These are phyloP conservation scores for Agrochola litura DNA, from an alignment of 2,888 invertebrate genomes.

Conservation along the genomic window DNA sequence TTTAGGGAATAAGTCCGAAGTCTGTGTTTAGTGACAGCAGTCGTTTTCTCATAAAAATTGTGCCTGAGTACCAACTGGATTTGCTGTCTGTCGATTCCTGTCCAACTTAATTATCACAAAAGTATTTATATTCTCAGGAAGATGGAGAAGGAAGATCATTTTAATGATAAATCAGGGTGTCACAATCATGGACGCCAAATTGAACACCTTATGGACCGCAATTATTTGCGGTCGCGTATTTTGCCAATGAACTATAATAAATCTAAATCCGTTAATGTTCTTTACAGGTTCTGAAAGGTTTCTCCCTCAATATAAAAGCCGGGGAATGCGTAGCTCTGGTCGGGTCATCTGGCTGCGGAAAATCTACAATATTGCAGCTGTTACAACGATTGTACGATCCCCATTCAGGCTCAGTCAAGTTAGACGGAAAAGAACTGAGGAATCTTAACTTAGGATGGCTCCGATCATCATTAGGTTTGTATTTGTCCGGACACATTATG, in stretches of 20 bases:
- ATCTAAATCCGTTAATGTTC: not conserved
- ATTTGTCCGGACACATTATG: not conserved
- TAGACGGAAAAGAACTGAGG: constrained; percentile 92
- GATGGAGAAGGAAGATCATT: too few species aligned
- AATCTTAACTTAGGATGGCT: constrained; percentile 94
- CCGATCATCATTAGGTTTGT: constrained; percentile 93
- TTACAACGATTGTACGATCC: constrained; percentile 94
- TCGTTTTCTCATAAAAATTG: not conserved
- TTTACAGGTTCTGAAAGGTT: constrained; percentile 92
- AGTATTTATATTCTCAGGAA: not conserved
- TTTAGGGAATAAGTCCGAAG: not conserved
- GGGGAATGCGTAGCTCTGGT: constrained; percentile 94
- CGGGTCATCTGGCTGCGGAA: constrained; percentile 95
- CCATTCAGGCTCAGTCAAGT: constrained; percentile 87
- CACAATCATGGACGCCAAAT: not conserved
- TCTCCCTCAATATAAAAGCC: constrained; percentile 91
- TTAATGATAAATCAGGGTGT: not conserved
- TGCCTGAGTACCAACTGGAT: not conserved
- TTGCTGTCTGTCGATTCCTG: not conserved
- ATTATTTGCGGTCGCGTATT: not conserved
- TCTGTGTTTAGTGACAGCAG: not conserved
- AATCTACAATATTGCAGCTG: constrained; percentile 95
- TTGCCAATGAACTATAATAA: not conserved
- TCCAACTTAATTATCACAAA: not conserved
- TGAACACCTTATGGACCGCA: too few species aligned